Evolutionary conservation across 1,140 invertebrate genomes (phyloP).

Genomic region (Eriosoma lanigerum): DNA sequence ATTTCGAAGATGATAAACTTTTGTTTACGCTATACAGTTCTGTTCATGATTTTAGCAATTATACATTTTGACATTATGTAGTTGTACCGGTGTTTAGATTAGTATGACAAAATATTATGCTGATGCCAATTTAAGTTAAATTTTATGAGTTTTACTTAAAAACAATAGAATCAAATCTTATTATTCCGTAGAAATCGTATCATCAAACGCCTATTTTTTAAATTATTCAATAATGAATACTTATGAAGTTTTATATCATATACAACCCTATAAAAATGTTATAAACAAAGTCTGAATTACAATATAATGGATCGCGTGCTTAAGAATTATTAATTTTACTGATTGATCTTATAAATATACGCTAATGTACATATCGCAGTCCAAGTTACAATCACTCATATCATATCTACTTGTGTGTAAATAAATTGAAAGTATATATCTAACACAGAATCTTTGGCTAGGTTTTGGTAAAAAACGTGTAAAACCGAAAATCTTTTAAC

Average conservation of each 20-base stretch:
- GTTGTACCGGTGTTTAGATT: constrained; percentile 15
- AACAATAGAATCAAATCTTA: background rate
- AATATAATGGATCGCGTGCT: no score
- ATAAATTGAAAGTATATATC: background rate
- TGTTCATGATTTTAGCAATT: background rate
- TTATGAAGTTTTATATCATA: no score
- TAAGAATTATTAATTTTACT: no score
- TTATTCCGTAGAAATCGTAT: no score
- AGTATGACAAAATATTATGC: background rate
- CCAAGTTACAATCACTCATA: no score
- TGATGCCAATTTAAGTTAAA: background rate
- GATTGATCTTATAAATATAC: no score
- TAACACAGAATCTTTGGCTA: no score
- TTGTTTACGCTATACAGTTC: background rate
- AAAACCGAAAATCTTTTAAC: constrained; percentile 37
- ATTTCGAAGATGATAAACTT: constrained; percentile 7
- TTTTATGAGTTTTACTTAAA: background rate
- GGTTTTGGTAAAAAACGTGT: background rate
- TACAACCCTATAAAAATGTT: no score
- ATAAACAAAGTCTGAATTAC: no score
- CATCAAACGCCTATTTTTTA: no score
- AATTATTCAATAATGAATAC: no score
- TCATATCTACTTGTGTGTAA: background rate
- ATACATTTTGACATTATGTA: constrained; percentile 1
- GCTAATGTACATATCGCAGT: no score